Conservation (phyloP, 1,140 invertebrate genomes). For the Muscidifurax raptorellus region DNA sequence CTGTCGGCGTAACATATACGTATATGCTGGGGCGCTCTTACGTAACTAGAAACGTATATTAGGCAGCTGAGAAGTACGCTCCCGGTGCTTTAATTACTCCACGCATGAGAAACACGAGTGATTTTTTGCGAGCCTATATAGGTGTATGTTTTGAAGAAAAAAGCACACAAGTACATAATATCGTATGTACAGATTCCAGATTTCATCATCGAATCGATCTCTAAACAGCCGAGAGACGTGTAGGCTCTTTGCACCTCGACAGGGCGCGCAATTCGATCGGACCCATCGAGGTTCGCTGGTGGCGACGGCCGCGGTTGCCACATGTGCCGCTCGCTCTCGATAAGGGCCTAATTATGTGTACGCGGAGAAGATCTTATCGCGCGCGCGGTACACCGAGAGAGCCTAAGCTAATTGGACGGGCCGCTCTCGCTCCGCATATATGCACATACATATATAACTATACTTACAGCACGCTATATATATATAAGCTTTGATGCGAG, state of each 20-base stretch:
- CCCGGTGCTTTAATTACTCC: slow-evolving; percentile 41
- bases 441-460: neutral
- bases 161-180: too few relatives aligned
- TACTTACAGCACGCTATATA: too few relatives aligned
- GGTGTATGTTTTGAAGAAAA: too few relatives aligned
- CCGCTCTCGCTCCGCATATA: slow-evolving; percentile 13
- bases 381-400: slow-evolving; percentile 53
- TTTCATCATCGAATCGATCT: slow-evolving; percentile 1
- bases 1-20: neutral
- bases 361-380: slow-evolving; percentile 32
- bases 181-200: too few relatives aligned
- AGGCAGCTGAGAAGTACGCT: neutral
- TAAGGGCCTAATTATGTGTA: slow-evolving; percentile 63
- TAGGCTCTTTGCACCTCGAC: neutral
- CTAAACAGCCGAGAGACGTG: neutral
- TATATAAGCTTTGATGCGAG: too few relatives aligned
- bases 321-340: slow-evolving; percentile 45
- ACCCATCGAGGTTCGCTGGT: neutral
- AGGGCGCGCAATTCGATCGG: slow-evolving; percentile 9
- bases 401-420: slow-evolving; percentile 62
- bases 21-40: neutral
- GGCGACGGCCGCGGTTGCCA: neutral
- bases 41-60: slow-evolving; percentile 16
- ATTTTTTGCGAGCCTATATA: too few relatives aligned
- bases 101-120: too few relatives aligned